These are phyloP conservation scores for Alentia gelatinosa DNA, from an alignment of 2,888 invertebrate species.

Conservation along the genomic window DNA sequence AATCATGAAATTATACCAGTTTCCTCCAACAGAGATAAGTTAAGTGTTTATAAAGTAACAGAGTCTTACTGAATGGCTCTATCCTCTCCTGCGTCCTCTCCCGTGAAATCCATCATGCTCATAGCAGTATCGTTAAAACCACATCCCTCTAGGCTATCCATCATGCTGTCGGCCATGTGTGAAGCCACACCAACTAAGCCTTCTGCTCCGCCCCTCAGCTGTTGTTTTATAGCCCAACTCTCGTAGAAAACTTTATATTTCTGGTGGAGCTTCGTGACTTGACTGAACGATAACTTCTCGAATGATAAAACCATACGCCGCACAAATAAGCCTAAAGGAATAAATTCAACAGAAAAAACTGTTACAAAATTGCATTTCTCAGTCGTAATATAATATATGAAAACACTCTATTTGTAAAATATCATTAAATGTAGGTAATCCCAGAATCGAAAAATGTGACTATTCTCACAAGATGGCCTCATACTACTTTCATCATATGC, in stretches of 20 bases:
- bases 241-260: conserved; percentile 87
- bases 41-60: no score
- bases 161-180: conserved; percentile 10
- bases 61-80: neutral
- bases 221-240: conserved; percentile 40
- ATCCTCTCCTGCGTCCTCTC: conserved; percentile 22
- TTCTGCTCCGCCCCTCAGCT: neutral
- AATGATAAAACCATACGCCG: conserved; percentile 90
- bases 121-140: conserved; percentile 55
- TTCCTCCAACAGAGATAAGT: no score
- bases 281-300: conserved; percentile 91
- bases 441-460: no score
- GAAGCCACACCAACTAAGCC: neutral
- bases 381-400: no score
- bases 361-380: no score
- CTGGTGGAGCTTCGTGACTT: conserved; percentile 88
- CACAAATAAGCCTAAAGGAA: conserved; percentile 88
- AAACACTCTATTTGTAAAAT: no score
- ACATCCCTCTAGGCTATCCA: conserved; percentile 42
- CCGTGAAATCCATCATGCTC: conserved; percentile 59
- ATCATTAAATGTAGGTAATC: no score
- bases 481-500: no score
- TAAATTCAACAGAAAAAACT: no score
- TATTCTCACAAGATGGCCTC: no score
- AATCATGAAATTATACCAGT: no score